phyloP scores from a whole-genome alignment of 2,797 vertebrate species.

The Malurus leucopterus region DNA sequence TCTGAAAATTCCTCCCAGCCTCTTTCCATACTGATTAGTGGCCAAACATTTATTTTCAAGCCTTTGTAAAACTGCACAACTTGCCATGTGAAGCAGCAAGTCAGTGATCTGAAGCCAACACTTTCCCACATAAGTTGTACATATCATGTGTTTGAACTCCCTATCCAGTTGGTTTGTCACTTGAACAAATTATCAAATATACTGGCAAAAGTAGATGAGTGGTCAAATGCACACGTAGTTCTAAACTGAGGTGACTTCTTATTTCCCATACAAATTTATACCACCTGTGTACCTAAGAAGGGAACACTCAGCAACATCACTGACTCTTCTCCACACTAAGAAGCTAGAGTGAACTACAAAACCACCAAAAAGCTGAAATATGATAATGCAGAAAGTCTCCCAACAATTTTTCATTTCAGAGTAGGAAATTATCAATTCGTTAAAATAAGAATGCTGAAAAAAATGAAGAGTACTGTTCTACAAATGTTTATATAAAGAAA shows the following conservation, averaged over 20 bases:
- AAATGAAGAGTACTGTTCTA: neutral
- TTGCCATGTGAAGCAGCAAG: neutral
- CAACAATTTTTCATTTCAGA: neutral
- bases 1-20: neutral
- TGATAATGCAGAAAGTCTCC: neutral
- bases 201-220: neutral
- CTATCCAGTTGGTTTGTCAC: neutral
- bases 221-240: neutral
- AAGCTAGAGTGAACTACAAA: neutral
- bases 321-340: neutral
- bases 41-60: neutral
- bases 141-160: neutral
- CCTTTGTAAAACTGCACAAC: neutral
- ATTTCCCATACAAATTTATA: neutral
- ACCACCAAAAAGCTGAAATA: neutral
- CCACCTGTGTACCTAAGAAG: neutral
- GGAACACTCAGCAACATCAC: neutral
- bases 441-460: neutral
- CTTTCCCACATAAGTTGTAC: neutral
- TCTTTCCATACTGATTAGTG: neutral
- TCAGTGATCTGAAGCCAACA: neutral
- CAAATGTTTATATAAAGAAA: neutral
- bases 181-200: neutral
- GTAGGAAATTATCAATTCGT: neutral
- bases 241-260: neutral